Evolutionary conservation across 2,797 vertebrate genomes (phyloP).

Genomic region (Brotula barbata): DNA sequence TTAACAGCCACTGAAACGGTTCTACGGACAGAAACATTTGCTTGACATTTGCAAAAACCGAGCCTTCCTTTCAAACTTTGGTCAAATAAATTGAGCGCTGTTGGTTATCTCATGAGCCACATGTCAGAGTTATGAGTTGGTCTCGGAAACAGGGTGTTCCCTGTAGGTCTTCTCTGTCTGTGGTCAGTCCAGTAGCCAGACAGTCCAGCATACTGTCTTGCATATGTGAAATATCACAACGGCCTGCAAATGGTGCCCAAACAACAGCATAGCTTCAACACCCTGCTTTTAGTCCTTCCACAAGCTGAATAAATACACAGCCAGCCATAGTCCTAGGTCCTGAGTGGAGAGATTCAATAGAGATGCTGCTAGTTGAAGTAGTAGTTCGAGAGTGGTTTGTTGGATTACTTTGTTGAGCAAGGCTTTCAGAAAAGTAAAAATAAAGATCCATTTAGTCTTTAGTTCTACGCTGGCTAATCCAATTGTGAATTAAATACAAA

Average conservation of each 20-base stretch:
- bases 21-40: constrained; percentile 18
- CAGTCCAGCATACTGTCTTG: constrained; percentile 45
- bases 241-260: constrained; percentile 70
- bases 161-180: constrained; percentile 25
- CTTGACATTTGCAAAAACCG: constrained; percentile 19
- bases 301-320: constrained; percentile 74
- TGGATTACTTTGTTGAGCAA: constrained; percentile 21
- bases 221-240: constrained; percentile 73
- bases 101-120: constrained; percentile 51
- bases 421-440: constrained; percentile 47
- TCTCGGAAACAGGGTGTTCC: constrained; percentile 33
- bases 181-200: constrained; percentile 52
- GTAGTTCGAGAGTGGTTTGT: too few relatives aligned
- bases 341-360: constrained; percentile 29
- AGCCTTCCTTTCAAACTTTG: constrained; percentile 25
- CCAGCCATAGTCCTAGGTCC: constrained; percentile 27
- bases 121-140: constrained; percentile 38
- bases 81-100: constrained; percentile 45
- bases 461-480: constrained; percentile 42
- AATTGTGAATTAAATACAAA: constrained; percentile 51
- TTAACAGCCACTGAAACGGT: not conserved
- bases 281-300: constrained; percentile 59
- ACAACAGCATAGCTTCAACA: constrained; percentile 46
- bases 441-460: constrained; percentile 33
- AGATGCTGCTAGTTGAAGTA: constrained; percentile 20